Evolutionary conservation across 2,797 vertebrate genomes (phyloP), one percentile per base, ranked within the genome.

Genomic region (Sciaenops ocellatus): DNA sequence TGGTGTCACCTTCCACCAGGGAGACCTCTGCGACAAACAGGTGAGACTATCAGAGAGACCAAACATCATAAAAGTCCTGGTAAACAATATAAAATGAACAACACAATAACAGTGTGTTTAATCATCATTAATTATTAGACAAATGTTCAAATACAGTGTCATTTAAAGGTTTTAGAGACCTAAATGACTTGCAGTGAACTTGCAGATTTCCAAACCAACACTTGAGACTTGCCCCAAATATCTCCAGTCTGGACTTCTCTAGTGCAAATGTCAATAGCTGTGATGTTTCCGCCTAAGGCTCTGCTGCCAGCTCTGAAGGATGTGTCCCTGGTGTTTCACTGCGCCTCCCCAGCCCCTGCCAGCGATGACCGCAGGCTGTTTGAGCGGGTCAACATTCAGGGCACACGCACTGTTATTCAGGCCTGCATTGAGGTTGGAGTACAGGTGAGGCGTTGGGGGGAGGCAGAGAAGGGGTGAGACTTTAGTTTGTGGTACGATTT

Each of bases 11-110:
- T 99, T 99, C 91, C 95, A 97, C 85, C 91, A 94, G 86, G 98
- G 98, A 16, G 98, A 99, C 89, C 96, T 99, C 38, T 99, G 98
- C 59, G 91, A 95, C 89, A 95, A 93, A 81, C 93, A 97, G 96
- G 98, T 98, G 67, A 76, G 46, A 28, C 66, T 12, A 18, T 12
- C 30, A n/a, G 18, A 20, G 28, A 20, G 17, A 11, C 55, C 6
- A 5, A n/a, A 38, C 12, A n/a, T n/a, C 34, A n/a, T 34, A 41
- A 7, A 59, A 4, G 0, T 52, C 24, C n/a, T 26, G 22, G 12
- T 8, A 34, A 24, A 52, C 10, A 22, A 15, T 57, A 30, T 55
- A 5, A 34, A 34, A 9, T 30, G 34, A 57, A 20, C 4, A 34
- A 59, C 10, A 34, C 51, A 24, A 22, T 52, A 22, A 24, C 30